Conservation (phyloP, 2,797 vertebrate species). For the Gallinago nigripennis region DNA sequence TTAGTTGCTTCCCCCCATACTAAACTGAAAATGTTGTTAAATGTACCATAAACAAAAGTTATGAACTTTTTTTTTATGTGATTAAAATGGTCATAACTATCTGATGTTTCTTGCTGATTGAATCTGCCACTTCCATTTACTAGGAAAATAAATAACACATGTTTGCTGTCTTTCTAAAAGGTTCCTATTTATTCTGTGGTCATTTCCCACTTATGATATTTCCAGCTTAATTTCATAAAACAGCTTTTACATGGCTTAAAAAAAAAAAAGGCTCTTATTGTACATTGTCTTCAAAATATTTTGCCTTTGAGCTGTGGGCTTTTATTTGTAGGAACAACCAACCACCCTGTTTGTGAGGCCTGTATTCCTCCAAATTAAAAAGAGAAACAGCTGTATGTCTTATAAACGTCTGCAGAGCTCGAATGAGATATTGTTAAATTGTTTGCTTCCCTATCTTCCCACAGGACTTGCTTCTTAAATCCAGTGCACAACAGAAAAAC, state of each 20-base stretch:
- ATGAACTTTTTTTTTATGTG: slow-evolving; percentile 89
- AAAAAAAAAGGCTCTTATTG: slow-evolving; percentile 69
- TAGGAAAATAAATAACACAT: slow-evolving; percentile 98
- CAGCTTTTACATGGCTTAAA: slow-evolving; percentile 74
- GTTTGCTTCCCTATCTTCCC: slow-evolving; percentile 44
- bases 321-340: slow-evolving; percentile 73
- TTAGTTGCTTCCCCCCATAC: slow-evolving; percentile 56
- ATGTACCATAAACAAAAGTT: slow-evolving; percentile 82
- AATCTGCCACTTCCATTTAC: slow-evolving; percentile 97
- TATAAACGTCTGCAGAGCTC: slow-evolving; percentile 17
- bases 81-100: slow-evolving; percentile 92
- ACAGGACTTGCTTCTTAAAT: slow-evolving; percentile 39
- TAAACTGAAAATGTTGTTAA: slow-evolving; percentile 76
- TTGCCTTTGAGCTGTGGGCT: slow-evolving; percentile 74
- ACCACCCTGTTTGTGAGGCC: slow-evolving; percentile 52
- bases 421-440: slow-evolving; percentile 20
- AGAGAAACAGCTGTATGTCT: slow-evolving; percentile 71
- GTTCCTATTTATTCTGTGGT: slow-evolving; percentile 82
- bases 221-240: slow-evolving; percentile 84
- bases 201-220: slow-evolving; percentile 82
- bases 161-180: slow-evolving; percentile 82
- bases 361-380: slow-evolving; percentile 67
- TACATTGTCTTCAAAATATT: slow-evolving; percentile 78
- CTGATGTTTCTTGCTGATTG: slow-evolving; percentile 95
- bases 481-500: background rate